Conservation (phyloP, 1,140 invertebrate genomes). For the Drosophila bipectinata region DNA sequence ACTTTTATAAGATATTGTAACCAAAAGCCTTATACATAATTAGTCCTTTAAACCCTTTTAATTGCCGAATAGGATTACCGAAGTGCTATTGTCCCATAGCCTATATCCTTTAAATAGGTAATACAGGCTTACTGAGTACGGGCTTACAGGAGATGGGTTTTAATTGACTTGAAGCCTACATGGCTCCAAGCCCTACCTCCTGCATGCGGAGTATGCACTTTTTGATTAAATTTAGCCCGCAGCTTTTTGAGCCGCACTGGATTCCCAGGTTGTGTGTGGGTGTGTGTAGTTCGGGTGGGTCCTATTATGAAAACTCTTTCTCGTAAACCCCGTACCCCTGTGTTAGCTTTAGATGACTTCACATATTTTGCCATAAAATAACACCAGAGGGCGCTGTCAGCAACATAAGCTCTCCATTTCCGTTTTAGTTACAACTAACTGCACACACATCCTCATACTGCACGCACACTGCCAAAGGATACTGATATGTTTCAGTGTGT, state of each 20-base stretch:
- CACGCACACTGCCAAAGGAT: slow-evolving; percentile 5
- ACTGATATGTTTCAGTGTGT: slow-evolving; percentile 4
- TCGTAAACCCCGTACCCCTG: not conserved
- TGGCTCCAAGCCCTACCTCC: not conserved
- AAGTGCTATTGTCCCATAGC: not conserved
- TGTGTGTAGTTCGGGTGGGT: not conserved
- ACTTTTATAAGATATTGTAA: too few relatives aligned
- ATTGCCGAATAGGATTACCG: not conserved
- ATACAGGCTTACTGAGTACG: not conserved
- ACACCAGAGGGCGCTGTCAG: slow-evolving; percentile 77
- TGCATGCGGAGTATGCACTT: slow-evolving; percentile 38
- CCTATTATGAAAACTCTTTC: slow-evolving; percentile 54
- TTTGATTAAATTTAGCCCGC: slow-evolving; percentile 68
- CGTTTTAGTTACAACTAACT: slow-evolving; percentile 70
- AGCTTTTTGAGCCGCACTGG: slow-evolving; percentile 35
- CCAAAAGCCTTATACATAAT: too few relatives aligned
- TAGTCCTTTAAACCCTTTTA: not conserved
- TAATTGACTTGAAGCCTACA: slow-evolving; percentile 28
- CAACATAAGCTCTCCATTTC: slow-evolving; percentile 72
- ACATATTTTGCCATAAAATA: slow-evolving; percentile 75
- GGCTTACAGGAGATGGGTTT: slow-evolving; percentile 1
- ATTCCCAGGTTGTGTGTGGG: slow-evolving; percentile 1
- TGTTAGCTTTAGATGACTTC: slow-evolving; percentile 24
- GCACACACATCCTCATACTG: not conserved
- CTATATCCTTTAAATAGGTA: not conserved